phyloP scores from a whole-genome alignment of 1,140 invertebrate genomes.

The Maniola jurtina region DNA sequence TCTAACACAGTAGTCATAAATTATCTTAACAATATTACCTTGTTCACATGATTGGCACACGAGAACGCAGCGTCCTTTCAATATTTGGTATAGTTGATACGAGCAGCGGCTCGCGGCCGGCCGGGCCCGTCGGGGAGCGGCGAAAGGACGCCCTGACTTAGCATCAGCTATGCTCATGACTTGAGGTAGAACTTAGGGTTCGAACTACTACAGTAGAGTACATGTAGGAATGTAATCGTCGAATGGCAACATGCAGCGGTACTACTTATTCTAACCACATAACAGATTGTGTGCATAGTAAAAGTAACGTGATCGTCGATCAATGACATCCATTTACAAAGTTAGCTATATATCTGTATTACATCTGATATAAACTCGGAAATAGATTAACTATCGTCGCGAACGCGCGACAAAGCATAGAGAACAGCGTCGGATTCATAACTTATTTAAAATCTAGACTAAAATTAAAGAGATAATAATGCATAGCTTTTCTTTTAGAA shows the following conservation, averaged over 20 bases:
- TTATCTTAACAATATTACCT: slow-evolving; percentile 71
- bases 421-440: slow-evolving; percentile 43
- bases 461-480: slow-evolving; percentile 68
- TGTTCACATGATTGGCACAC: slow-evolving; percentile 73
- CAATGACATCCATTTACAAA: slow-evolving; percentile 57
- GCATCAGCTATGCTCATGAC: slow-evolving; percentile 53
- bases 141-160: slow-evolving; percentile 67
- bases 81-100: slow-evolving; percentile 64
- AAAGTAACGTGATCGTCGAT: slow-evolving; percentile 55
- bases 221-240: slow-evolving; percentile 74
- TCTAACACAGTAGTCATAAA: slow-evolving; percentile 65
- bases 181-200: slow-evolving; percentile 77
- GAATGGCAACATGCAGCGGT: slow-evolving; percentile 70
- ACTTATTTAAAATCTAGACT: slow-evolving; percentile 52
- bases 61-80: slow-evolving; percentile 59
- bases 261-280: slow-evolving; percentile 61
- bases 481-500: slow-evolving; percentile 79
- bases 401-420: slow-evolving; percentile 47
- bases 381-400: slow-evolving; percentile 51
- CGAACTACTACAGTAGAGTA: slow-evolving; percentile 69
- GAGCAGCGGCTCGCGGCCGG: slow-evolving; percentile 20
- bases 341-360: slow-evolving; percentile 46
- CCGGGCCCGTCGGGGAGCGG: slow-evolving; percentile 31
- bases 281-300: slow-evolving; percentile 55
- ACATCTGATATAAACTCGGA: slow-evolving; percentile 55